Evolutionary conservation across 2,113 vertebrate species (phyloP), one percentile per base, ranked within the genome.

Genomic region (Prunella himalayana): DNA sequence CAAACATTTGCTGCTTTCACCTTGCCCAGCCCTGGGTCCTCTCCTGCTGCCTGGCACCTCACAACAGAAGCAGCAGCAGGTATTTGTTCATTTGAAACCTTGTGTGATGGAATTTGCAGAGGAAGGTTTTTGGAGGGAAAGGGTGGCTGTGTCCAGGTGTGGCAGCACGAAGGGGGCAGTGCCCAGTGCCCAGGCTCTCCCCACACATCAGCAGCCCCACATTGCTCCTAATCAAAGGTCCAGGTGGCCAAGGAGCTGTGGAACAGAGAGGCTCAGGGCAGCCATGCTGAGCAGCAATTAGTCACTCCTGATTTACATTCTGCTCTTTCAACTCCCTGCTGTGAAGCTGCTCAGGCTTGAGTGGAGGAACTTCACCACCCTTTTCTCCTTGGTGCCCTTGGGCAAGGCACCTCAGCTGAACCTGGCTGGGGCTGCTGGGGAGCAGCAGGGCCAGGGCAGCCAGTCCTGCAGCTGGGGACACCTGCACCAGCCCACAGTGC

Each of bases 231-330:
- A 44, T 25, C 17, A 11, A 56, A 66, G 42, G n/a, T 79, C 49
- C 2, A 10, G 60, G 81, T 75, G 82, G 60, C 51, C 79, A 31
- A 60, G 78, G 70, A 92, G 84, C 47, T 0, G 6, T 71, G 70
- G 75, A 83, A 72, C 44, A 76, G n/a, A 51, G 61, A 63, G 71
- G 73, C 35, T 77, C 19, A 81, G 65, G 81, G 60, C 70, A 71
- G 73, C 87, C 41, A 19, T 44, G 66, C 41, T 54, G 68, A 90
- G 80, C 49, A 73, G 88, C 79, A 93, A 78, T 94, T 88, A 93
- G 86, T 90, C 76, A 81, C 50, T 84, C 82, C 95, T 92, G 79
- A 95, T 96, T 95, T 95, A 83, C 88, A 94, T 93, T 86, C 90
- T 83, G 70, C 65, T 87, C 87, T 93, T 92, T 89, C 92, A 87